These are phyloP conservation scores for Hycleus cichorii DNA, from an alignment of 1,140 invertebrate species.

Conservation along the genomic window DNA sequence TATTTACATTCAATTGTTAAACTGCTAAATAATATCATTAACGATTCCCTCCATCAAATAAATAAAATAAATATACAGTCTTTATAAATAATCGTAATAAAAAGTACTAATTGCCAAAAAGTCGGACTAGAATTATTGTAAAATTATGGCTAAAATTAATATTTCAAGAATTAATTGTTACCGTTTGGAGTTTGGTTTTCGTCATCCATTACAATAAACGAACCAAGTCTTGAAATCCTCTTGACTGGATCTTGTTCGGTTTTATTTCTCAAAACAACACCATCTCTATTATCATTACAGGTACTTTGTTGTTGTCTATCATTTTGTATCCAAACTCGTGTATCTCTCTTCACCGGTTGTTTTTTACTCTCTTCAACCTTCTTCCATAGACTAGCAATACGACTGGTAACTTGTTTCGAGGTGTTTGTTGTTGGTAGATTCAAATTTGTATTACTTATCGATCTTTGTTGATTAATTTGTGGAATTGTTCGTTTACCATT, in stretches of 20 bases:
- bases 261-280: conserved; percentile 31
- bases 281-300: conserved; percentile 29
- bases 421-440: conserved; percentile 5
- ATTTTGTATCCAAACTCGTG: conserved; percentile 53
- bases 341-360: conserved; percentile 49
- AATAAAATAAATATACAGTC: conserved; percentile 19
- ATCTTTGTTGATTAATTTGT: background rate
- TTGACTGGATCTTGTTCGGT: conserved; percentile 32
- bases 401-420: conserved; percentile 66
- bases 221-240: conserved; percentile 45
- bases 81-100: conserved; percentile 9
- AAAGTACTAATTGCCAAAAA: conserved; percentile 16
- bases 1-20: conserved; percentile 1
- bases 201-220: conserved; percentile 40
- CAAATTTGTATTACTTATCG: background rate
- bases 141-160: conserved; percentile 13
- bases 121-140: conserved; percentile 21
- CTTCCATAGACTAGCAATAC: conserved; percentile 85
- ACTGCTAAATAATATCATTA: conserved; percentile 3
- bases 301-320: conserved; percentile 24
- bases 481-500: background rate
- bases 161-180: background rate
- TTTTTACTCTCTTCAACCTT: conserved; percentile 69
- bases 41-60: background rate
- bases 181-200: conserved; percentile 5